These are phyloP conservation scores for Trogon surrucura DNA, from an alignment of 2,113 vertebrate genomes.

Conservation along the genomic window DNA sequence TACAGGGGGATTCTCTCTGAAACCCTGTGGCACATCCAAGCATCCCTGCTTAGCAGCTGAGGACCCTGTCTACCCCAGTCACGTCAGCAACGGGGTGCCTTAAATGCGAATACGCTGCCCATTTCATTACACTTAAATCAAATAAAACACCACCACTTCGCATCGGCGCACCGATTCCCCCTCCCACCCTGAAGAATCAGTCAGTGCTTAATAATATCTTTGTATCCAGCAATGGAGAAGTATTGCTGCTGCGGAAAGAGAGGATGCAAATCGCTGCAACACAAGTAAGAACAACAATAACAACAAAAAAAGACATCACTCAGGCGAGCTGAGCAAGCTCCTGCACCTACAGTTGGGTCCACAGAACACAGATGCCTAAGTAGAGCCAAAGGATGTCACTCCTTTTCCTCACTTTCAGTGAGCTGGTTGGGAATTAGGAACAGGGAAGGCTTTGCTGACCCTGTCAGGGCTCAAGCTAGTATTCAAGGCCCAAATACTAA, in stretches of 20 bases:
- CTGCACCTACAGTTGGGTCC: not conserved
- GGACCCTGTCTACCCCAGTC: slow-evolving; percentile 13
- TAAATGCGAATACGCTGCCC: not conserved
- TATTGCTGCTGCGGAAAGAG: not conserved
- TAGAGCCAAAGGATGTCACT: not conserved
- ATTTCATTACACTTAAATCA: not conserved
- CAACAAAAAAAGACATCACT: too few relatives aligned
- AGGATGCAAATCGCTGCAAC: not conserved
- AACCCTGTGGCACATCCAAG: slow-evolving; percentile 48
- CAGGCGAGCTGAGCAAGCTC: not conserved
- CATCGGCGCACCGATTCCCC: not conserved
- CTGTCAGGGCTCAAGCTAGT: not conserved
- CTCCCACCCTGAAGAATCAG: not conserved
- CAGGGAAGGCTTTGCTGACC: not conserved
- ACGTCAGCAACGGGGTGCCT: slow-evolving; percentile 19
- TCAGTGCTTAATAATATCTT: not conserved
- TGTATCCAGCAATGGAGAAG: not conserved
- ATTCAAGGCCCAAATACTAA: not conserved
- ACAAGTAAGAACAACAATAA: not conserved
- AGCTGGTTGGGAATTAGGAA: not conserved
- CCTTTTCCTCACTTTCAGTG: not conserved
- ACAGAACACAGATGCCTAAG: not conserved
- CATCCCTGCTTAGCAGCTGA: slow-evolving; percentile 58
- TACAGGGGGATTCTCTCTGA: slow-evolving; percentile 60
- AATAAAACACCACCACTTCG: not conserved